A percentile compares a stretch with the other conserved stretches of the same genome.
These are phyloP conservation scores for Mastacembelus armatus DNA, from an alignment of 2,797 vertebrate genomes.

Conservation along the genomic window DNA sequence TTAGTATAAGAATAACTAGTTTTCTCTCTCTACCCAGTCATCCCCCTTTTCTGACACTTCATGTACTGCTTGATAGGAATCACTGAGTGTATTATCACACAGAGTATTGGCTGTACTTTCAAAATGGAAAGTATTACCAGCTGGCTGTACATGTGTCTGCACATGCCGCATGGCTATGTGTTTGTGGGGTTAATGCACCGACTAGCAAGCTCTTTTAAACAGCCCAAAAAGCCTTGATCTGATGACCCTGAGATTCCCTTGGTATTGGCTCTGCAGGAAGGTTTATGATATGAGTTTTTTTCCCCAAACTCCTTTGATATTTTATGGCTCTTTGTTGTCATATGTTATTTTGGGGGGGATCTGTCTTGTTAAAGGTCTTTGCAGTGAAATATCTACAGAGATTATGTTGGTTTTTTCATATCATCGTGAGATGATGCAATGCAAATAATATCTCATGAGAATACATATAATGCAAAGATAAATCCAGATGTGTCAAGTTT, in stretches of 20 bases:
- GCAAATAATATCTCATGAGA: conserved; percentile 44
- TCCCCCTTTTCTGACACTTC: conserved; percentile 60
- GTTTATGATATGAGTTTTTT: conserved; percentile 86
- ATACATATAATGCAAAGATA: conserved; percentile 48
- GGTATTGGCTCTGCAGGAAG: conserved; percentile 38
- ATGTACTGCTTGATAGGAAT: conserved; percentile 72
- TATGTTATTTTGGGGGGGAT: conserved; percentile 83
- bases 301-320: conserved; percentile 36
- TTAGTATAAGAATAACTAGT: conserved; percentile 72
- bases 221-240: conserved; percentile 20
- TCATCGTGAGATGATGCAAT: conserved; percentile 38
- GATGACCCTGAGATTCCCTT: conserved; percentile 7
- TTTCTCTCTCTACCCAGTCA: conserved; percentile 61
- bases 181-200: conserved; percentile 45
- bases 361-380: conserved; percentile 75
- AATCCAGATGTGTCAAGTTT: conserved; percentile 53
- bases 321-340: conserved; percentile 87
- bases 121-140: conserved; percentile 51
- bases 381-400: conserved; percentile 65
- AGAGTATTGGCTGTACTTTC: conserved; percentile 44
- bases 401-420: conserved; percentile 63
- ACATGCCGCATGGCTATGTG: conserved; percentile 10
- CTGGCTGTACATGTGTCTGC: conserved; percentile 28
- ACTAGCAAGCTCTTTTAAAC: conserved; percentile 22
- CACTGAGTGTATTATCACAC: conserved; percentile 66